phyloP scores from a whole-genome alignment of 2,113 vertebrate genomes.

The Rhinolophus sinicus region DNA sequence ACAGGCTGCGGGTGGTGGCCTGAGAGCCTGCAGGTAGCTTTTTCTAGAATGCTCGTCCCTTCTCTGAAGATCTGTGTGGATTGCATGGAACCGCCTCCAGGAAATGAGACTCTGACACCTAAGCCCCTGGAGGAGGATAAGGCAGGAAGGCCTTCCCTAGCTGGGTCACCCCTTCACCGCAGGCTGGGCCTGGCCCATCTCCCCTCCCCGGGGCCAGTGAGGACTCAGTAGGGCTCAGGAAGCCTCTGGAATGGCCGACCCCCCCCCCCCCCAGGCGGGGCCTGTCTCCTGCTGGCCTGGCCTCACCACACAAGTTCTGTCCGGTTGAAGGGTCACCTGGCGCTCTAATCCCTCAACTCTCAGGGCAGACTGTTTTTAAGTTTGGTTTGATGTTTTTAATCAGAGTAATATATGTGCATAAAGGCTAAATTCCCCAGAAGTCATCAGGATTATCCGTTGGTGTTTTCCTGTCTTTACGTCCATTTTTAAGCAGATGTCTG shows the following conservation, averaged over 20 bases:
- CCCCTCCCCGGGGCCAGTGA: neutral
- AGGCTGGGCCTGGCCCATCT: neutral
- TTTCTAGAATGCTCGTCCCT: neutral
- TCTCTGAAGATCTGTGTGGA: neutral
- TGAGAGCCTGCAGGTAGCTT: neutral
- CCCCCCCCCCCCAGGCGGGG: rapidly evolving
- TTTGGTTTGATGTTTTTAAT: neutral
- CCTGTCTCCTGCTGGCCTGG: too few relatives aligned
- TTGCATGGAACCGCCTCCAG: neutral
- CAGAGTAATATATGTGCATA: neutral
- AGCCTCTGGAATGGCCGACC: neutral
- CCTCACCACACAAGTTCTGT: too few relatives aligned
- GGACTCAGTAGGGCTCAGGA: rapidly evolving
- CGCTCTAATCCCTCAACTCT: neutral
- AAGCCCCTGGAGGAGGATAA: neutral
- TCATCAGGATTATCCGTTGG: neutral
- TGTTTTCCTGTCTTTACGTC: neutral
- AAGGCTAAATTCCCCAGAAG: neutral
- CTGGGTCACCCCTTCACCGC: neutral
- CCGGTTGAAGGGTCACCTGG: neutral
- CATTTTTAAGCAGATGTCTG: neutral
- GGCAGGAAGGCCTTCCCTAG: neutral
- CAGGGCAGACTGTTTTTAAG: neutral
- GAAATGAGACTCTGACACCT: neutral
- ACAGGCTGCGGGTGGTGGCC: neutral